phyloP scores from a whole-genome alignment of 1,140 invertebrate species.

The Bathynomus jamesi region DNA sequence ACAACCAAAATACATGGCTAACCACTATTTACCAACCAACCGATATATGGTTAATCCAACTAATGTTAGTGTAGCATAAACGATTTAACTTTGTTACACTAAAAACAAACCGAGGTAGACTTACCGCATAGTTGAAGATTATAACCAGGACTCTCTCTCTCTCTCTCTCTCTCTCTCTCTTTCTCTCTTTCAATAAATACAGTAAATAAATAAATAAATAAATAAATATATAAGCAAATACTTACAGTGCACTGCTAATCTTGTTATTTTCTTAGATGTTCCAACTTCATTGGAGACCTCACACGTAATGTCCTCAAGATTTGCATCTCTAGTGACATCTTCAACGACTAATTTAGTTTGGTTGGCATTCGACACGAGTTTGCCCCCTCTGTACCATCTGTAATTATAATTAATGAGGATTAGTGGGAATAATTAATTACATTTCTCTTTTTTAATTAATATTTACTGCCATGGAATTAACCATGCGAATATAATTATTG shows the following conservation, averaged over 20 bases:
- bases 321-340: constrained; percentile 11
- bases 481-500: background rate
- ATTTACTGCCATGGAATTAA: background rate
- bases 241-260: constrained; percentile 22
- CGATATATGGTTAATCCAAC: too few relatives aligned
- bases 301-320: constrained; percentile 18
- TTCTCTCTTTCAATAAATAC: too few relatives aligned
- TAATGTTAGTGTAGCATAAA: too few relatives aligned
- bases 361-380: constrained; percentile 11
- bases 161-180: too few relatives aligned
- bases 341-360: constrained; percentile 10
- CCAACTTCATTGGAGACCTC: constrained; percentile 17
- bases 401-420: background rate
- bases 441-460: background rate
- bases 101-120: too few relatives aligned
- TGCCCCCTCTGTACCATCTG: constrained; percentile 13
- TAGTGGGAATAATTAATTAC: background rate
- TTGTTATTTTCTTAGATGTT: constrained; percentile 14
- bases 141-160: too few relatives aligned
- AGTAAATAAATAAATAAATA: background rate
- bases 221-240: background rate
- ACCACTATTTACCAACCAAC: too few relatives aligned
- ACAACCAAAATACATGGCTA: too few relatives aligned
- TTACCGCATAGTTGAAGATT: too few relatives aligned
- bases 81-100: too few relatives aligned